phyloP scores from a whole-genome alignment of 2,113 vertebrate genomes.

The Mustelus asterias region DNA sequence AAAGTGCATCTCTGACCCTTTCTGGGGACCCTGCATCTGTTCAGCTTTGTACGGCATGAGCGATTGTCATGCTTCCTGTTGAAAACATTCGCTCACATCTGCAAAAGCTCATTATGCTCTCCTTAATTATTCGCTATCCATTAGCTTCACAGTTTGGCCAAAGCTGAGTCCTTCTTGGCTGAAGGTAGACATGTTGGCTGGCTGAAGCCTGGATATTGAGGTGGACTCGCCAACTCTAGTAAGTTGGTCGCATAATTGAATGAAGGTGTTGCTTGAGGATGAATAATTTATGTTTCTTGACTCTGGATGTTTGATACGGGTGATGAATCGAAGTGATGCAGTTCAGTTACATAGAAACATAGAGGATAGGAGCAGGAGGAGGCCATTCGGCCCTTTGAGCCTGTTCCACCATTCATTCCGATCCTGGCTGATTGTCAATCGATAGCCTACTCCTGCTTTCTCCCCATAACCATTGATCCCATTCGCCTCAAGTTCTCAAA shows the following conservation, averaged over 20 bases:
- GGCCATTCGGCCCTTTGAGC: no score
- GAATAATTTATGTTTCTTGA: background rate
- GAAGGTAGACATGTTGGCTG: conserved; percentile 12
- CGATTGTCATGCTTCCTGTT: background rate
- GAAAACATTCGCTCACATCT: background rate
- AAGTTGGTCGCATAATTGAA: background rate
- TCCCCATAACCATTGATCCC: no score
- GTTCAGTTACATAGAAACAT: no score
- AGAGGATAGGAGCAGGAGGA: no score
- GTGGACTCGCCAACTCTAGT: background rate
- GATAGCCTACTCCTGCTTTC: no score
- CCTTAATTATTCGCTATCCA: background rate
- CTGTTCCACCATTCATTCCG: no score
- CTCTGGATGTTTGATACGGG: background rate
- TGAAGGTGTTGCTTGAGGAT: background rate
- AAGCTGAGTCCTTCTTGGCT: background rate
- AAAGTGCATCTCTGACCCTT: background rate
- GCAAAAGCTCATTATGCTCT: background rate
- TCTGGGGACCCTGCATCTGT: background rate
- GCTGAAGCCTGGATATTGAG: background rate
- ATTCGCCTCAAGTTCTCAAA: background rate
- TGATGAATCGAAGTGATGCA: background rate
- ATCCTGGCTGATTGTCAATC: no score
- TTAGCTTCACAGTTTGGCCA: background rate
- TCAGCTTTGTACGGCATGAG: no score